Evolutionary conservation across 1,140 invertebrate species (phyloP), one percentile per base, ranked within the genome.

Genomic region (Euglossa dilemma): DNA sequence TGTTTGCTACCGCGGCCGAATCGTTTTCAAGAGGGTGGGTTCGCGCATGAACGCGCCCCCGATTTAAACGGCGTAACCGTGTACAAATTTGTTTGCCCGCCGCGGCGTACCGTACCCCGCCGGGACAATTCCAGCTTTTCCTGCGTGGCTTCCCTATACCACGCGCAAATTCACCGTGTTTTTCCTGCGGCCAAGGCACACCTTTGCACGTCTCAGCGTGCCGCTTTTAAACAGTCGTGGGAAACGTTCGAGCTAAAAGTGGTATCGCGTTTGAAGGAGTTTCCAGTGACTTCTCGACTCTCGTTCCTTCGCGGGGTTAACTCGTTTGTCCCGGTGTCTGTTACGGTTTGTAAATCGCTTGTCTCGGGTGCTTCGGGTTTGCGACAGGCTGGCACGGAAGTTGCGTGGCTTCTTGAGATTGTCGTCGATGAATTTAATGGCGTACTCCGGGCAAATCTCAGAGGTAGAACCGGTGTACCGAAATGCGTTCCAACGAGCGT

Each of bases 41-140:
- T 56, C 72, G 59, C 63, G 80, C 80, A 56, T 66, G 80, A 36
- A 57, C 63, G 61, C 80, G 8, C 45, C 43, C 7, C n/a, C 52
- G 43, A 45, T 78, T 83, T 75, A 67, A 78, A 70, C 71, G 61
- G 63, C 36, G 61, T 20, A 25, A 7, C 71, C 28, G 47, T 64
- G 78, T 78, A 74, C 54, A 82, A 75, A 67, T 82, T 82, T 81
- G 71, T 66, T 74, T 81, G 47, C 36, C 56, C 70, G 50, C 28
- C 43, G 63, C n/a, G 36, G 52, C 18, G 64, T 61, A 45, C 43
- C 71, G 54, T 74, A 16, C n/a, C 25, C 25, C 36, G 43, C 20
- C 45, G 73, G 73, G 73, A 75, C 57, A 61, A 63, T 74, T 43
- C n/a, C 5, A 43, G 50, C 70, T 56, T 74, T 61, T 47, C 56